Percentiles rank a stretch among this genome's conserved stretches.
Conservation (phyloP, 2,888 invertebrate genomes). For the Eilema sororculum region DNA sequence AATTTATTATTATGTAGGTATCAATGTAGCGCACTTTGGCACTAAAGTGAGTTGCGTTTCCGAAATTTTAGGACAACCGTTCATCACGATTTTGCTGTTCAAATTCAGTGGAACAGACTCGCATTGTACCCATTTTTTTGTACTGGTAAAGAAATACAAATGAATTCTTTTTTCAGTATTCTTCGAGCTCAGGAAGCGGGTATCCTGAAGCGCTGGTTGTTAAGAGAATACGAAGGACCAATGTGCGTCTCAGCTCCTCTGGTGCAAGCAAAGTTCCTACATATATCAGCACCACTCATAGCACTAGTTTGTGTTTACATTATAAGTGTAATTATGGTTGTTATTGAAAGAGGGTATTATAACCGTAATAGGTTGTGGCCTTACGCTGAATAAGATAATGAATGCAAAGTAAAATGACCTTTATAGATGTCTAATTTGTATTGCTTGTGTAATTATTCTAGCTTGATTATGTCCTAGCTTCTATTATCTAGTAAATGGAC, state of each 20-base stretch:
- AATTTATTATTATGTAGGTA: too few species aligned
- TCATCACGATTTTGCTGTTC: too few species aligned
- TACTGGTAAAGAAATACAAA: too few species aligned
- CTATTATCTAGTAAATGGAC: neutral
- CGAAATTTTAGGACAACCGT: too few species aligned
- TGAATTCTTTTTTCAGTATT: conserved; percentile 51
- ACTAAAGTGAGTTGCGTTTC: too few species aligned
- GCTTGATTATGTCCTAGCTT: neutral
- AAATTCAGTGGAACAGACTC: too few species aligned
- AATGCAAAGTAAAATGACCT: neutral
- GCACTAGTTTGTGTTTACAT: conserved; percentile 46
- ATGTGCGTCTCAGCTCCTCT: conserved; percentile 42
- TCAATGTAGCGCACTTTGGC: too few species aligned
- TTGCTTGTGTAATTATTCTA: neutral
- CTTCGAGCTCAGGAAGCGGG: conserved; percentile 64
- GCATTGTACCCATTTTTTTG: too few species aligned
- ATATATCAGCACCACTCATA: conserved; percentile 56
- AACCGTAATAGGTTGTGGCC: conserved; percentile 54
- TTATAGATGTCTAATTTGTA: too few species aligned
- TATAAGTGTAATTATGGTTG: conserved; percentile 51
- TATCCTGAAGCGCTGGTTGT: conserved; percentile 45
- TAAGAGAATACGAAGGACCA: conserved; percentile 32
- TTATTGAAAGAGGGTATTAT: conserved; percentile 56
- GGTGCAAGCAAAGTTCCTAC: conserved; percentile 50
- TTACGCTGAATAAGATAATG: conserved; percentile 55